Percentiles rank a stretch among this genome's conserved stretches.
Evolutionary conservation across 2,113 vertebrate species (phyloP).

Genomic region (Craseonycteris thonglongyai): DNA sequence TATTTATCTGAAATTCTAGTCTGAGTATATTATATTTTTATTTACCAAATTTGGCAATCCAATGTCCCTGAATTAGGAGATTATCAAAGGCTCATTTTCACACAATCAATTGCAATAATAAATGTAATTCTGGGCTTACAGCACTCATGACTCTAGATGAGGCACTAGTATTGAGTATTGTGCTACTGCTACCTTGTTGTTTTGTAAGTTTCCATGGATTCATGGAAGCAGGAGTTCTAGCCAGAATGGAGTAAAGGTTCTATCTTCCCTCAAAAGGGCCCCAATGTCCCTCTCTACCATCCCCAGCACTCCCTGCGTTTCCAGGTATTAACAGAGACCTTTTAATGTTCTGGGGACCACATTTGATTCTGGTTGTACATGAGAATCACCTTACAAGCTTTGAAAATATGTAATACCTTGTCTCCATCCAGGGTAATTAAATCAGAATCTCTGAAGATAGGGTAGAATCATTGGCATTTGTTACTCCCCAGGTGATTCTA

Average conservation of each 20-base stretch:
- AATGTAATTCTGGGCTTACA: neutral
- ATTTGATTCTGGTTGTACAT: neutral
- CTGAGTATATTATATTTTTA: neutral
- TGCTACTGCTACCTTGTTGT: neutral
- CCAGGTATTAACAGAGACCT: neutral
- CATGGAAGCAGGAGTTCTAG: neutral
- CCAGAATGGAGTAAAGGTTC: neutral
- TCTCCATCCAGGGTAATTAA: neutral
- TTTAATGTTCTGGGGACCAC: neutral
- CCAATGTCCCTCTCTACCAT: neutral
- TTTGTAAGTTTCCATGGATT: neutral
- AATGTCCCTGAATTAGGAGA: neutral
- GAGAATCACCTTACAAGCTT: neutral
- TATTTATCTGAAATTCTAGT: neutral
- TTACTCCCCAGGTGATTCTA: neutral
- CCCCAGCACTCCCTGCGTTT: neutral
- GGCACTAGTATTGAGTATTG: too few relatives aligned
- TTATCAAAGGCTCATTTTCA: neutral
- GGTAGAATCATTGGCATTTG: neutral
- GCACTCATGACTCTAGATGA: neutral
- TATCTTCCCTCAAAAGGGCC: neutral
- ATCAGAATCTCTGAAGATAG: neutral
- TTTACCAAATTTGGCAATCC: neutral
- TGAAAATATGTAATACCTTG: neutral
- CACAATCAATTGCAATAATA: neutral